Conservation (phyloP, 2,113 vertebrate genomes). For the Orientallactaga bullata region DNA sequence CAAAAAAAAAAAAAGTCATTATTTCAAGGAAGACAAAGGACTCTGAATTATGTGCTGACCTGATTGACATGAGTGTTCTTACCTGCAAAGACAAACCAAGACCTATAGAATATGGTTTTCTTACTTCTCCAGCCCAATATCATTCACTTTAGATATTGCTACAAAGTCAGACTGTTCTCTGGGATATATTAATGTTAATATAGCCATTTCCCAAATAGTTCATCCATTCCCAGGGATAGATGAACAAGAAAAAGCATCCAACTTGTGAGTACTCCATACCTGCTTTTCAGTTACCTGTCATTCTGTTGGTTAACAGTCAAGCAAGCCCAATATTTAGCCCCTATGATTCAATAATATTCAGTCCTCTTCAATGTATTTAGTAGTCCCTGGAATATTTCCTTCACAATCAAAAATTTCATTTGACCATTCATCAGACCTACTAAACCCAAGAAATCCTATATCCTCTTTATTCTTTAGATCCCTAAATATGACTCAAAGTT, state of each 20-base stretch:
- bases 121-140: neutral
- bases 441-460: neutral
- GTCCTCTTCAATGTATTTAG: neutral
- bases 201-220: conserved; percentile 10
- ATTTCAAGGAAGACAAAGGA: conserved; percentile 32
- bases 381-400: neutral
- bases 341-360: neutral
- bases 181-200: neutral
- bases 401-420: neutral
- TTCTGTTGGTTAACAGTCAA: neutral
- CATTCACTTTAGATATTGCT: conserved; percentile 1
- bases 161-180: neutral
- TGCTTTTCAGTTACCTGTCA: neutral
- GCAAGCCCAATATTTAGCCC: neutral
- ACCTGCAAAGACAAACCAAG: neutral
- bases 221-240: neutral
- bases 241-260: neutral
- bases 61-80: neutral
- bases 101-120: neutral
- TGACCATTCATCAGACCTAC: neutral
- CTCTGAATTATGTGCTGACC: neutral
- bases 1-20: conserved; percentile 71
- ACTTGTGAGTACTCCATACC: neutral
- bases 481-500: neutral
- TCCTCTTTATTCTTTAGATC: neutral